Evolutionary conservation across 2,888 invertebrate genomes (phyloP).

Genomic region (Alviniconcha strummeri): DNA sequence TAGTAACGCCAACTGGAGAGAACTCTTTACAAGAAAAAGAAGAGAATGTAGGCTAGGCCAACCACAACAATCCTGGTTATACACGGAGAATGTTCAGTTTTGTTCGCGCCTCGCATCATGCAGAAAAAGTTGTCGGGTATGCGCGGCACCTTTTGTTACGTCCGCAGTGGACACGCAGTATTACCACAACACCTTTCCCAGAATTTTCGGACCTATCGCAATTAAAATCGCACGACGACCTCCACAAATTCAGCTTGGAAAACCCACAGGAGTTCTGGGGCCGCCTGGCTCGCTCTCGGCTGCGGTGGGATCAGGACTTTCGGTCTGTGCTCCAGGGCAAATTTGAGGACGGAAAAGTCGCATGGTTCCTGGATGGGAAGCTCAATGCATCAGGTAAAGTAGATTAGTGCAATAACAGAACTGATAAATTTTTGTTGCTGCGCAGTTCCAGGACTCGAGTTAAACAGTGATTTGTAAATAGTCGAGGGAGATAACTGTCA

Average conservation of each 20-base stretch:
- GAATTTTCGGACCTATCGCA: slow-evolving; percentile 61
- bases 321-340: slow-evolving; percentile 67
- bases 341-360: slow-evolving; percentile 63
- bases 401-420: neutral
- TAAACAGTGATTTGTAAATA: neutral
- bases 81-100: too few relatives aligned
- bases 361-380: slow-evolving; percentile 73
- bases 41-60: too few relatives aligned
- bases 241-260: slow-evolving; percentile 68
- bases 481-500: neutral
- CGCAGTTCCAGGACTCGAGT: neutral
- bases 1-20: too few relatives aligned
- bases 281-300: slow-evolving; percentile 65
- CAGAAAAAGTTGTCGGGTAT: too few relatives aligned
- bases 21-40: too few relatives aligned
- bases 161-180: neutral
- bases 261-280: slow-evolving; percentile 73
- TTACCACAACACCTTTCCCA: slow-evolving; percentile 59
- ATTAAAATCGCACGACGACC: slow-evolving; percentile 64
- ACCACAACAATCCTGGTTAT: too few relatives aligned
- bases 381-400: slow-evolving; percentile 72
- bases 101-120: too few relatives aligned
- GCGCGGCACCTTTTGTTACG: too few relatives aligned
- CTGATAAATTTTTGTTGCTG: neutral
- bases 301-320: slow-evolving; percentile 71